Base-by-base conservation (phyloP, 2,888 invertebrate genomes). In the Leistus spinibarbis region DNA sequence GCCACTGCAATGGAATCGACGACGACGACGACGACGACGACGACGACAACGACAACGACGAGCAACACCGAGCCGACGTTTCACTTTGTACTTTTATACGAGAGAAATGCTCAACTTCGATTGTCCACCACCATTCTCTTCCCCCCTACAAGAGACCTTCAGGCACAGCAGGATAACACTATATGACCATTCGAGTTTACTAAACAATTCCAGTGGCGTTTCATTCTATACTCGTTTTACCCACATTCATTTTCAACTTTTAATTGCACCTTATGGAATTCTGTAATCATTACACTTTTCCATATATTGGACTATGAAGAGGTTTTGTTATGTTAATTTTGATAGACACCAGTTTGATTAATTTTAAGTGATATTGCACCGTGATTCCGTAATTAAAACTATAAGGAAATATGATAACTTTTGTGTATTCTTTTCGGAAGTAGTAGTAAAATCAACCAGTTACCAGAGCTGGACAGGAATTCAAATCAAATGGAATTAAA, bases 51-150 rank as follows among this genome's bases (percentile, higher is more conserved):
- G 13, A 56, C 17, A 3, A 13, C 57, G 16, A 57, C 40, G 40
- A 40, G n/a, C 40, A 13, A 40, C 10, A 13, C 7, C 19, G 17
- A 7, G n/a, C 23, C 24, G 64, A 64, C 24, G 24, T 64, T 64
- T 64, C 24, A 64, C 64, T 64, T 64, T 64, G 64, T 64, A 20
- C 40, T 7, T 40, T 40, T 2, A 7, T 13, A 40, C 13, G 13
- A 40, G 64, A 23, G 60, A 64, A 64, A 64, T 23, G 23, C 64
- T n/a, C 24, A 64, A 23, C 64, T 22, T 64, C 64, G 24, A 64
- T 24, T 64, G 63, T 63, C 20, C 23, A 63, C 20, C 23, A 63
- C 56, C 9, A 56, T 16, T 56, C 56, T 19, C 17, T 19, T 16
- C 9, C 13, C 5, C 10, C 20, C 20, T 24, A 7, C 64, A 20